These are phyloP conservation scores for Pharmacophagus antenor DNA, from an alignment of 2,888 invertebrate species.

Conservation along the genomic window DNA sequence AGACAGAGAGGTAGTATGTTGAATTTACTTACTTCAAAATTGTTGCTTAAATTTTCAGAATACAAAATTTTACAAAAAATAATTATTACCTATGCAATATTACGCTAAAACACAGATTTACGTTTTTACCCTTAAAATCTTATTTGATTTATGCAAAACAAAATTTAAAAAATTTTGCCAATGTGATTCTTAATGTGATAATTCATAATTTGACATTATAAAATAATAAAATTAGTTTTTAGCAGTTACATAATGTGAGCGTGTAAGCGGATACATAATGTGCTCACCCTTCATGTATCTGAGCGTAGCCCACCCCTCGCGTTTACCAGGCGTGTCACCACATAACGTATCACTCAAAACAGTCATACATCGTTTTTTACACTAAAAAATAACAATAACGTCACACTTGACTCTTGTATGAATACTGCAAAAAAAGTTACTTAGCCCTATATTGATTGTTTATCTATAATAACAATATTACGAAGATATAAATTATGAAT, in stretches of 20 bases:
- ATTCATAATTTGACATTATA: neutral
- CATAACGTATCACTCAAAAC: conserved; percentile 50
- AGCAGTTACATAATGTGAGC: neutral
- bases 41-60: no score
- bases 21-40: no score
- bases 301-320: conserved; percentile 49
- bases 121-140: no score
- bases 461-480: conserved; percentile 36
- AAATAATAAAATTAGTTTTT: neutral
- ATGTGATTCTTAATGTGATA: neutral
- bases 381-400: conserved; percentile 34
- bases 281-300: conserved; percentile 73
- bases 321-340: conserved; percentile 43
- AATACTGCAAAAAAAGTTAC: neutral
- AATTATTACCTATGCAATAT: no score
- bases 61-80: no score
- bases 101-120: no score
- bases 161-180: neutral
- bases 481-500: conserved; percentile 41
- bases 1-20: no score
- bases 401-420: conserved; percentile 37
- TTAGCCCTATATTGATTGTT: conserved; percentile 19
- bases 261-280: conserved; percentile 14
- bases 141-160: no score
- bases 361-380: conserved; percentile 49